Base-by-base conservation (phyloP, 2,888 invertebrate species). In the Drosophila stalkeri region DNA sequence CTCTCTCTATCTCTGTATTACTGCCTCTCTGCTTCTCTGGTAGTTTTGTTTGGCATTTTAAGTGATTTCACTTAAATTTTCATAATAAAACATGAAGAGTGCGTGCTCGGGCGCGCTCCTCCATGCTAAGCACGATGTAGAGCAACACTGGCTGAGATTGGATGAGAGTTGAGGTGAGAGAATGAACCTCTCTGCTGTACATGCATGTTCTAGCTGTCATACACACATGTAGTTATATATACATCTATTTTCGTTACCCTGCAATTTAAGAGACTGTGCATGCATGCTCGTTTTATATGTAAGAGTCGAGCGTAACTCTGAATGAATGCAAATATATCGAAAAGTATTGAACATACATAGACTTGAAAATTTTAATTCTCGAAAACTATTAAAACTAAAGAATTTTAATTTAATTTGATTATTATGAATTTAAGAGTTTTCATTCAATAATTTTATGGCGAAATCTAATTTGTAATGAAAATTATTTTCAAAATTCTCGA, bases 21-120 rank as follows among this genome's bases (percentile, higher is more conserved):
- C n/a, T n/a, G n/a, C 1, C 14, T 14, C 12, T 5, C 35, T 12
- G 16, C 37, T 2, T 4, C 1, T 6, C 23, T 20, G 64, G 68
- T 76, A 72, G 77, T 86, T 85, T 85, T 82, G 80, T 80, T 81
- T 86, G 84, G 75, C 89, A 90, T 90, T 90, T 91, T 86, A 87
- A 90, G 90, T 90, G 90, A 90, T 90, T 91, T 90, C 89, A 90
- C 91, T 91, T 90, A 90, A 90, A 90, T 90, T 89, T 86, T 90
- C 84, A 89, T 86, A 86, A 91, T 82, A 90, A 86, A 81, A 90
- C 83, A 80, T 81, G 81, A 67, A 72, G 71, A 85, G 80, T 86
- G 89, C 88, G 88, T 85, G 85, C 78, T 75, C 66, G 18, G 89
- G 66, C 81, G 66, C 81, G 76, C 77, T 69, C 64, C 68, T 63